Evolutionary conservation across 2,113 vertebrate species (phyloP).

Genomic region (Centropus bengalensis): DNA sequence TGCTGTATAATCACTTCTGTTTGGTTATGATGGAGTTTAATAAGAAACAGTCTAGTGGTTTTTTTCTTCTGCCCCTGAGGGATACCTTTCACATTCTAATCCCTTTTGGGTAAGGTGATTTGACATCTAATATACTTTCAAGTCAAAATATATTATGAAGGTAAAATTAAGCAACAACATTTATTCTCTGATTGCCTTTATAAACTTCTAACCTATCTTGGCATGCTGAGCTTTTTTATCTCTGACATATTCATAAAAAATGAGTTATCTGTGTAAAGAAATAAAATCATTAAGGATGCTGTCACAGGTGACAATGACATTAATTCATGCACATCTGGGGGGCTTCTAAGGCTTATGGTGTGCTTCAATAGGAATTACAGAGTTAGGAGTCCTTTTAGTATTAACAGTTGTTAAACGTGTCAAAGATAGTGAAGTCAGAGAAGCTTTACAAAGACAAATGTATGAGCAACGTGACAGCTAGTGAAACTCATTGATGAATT

Average conservation of each 20-base stretch:
- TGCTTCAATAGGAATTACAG: conserved; percentile 51
- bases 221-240: neutral
- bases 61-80: neutral
- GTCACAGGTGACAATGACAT: conserved; percentile 43
- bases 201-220: conserved; percentile 22
- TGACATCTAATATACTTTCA: conserved; percentile 23
- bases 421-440: conserved; percentile 27
- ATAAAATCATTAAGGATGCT: conserved; percentile 25
- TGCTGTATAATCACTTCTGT: neutral
- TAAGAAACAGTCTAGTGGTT: neutral
- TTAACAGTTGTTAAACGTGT: conserved; percentile 35
- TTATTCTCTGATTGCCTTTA: conserved; percentile 44
- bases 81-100: neutral
- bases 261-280: conserved; percentile 19
- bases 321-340: conserved; percentile 42
- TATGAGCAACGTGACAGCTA: conserved; percentile 12
- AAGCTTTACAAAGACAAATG: conserved; percentile 39
- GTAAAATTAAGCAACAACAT: neutral
- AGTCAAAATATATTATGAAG: neutral
- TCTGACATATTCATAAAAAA: neutral
- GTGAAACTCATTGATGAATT: conserved; percentile 48
- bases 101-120: conserved; percentile 12
- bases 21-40: too few relatives aligned
- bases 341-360: neutral
- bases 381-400: neutral